A percentile compares a stretch with the other conserved stretches of the same genome.
Evolutionary conservation across 2,888 invertebrate species (phyloP).

Genomic region (Drosophila incognita): DNA sequence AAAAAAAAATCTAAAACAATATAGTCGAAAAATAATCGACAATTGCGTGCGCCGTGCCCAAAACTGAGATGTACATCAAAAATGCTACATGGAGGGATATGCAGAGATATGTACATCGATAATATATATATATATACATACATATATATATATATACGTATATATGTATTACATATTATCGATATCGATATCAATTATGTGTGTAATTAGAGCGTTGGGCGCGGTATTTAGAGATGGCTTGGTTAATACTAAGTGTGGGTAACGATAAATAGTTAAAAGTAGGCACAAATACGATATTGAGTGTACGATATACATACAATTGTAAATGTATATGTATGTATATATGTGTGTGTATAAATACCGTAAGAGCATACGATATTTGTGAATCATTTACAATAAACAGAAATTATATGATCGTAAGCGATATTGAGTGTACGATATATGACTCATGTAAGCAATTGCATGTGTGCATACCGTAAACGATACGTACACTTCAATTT

Average conservation of each 20-base stretch:
- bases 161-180: neutral
- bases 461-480: constrained; percentile 5
- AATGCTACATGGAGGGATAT: neutral
- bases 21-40: constrained; percentile 20
- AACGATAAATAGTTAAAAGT: constrained; percentile 60
- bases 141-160: neutral
- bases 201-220: constrained; percentile 3
- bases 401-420: neutral
- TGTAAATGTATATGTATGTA: neutral
- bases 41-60: constrained; percentile 2
- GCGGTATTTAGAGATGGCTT: constrained; percentile 3
- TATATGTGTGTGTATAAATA: neutral
- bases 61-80: neutral
- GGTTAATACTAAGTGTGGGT: constrained; percentile 62
- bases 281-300: constrained; percentile 30
- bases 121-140: neutral
- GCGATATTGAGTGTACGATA: constrained; percentile 8
- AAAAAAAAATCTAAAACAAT: constrained; percentile 4
- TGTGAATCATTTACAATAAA: neutral
- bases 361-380: constrained; percentile 1
- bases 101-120: neutral
- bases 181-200: neutral
- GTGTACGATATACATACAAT: constrained; percentile 3
- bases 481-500: constrained; percentile 4
- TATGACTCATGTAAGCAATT: neutral